A percentile compares a stretch with the other conserved stretches of the same genome.
Evolutionary conservation across 64 coral and sea anemone genomes (phyloP).

Genomic region (Stichodactyla mertensii): DNA sequence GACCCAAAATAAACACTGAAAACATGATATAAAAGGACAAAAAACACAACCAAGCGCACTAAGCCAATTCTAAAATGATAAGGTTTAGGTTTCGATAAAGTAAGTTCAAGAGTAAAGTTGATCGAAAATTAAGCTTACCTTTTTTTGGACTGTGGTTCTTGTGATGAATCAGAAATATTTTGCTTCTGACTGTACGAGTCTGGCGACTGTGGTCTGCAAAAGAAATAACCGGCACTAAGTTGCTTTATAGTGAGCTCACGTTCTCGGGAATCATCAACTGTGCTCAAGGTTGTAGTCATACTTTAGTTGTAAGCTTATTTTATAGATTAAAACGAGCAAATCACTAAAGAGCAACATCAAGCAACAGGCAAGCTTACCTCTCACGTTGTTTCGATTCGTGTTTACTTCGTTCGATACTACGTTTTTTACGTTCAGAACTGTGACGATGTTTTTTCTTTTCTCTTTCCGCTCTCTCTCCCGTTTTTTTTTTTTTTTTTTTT

Average conservation of each 20-base stretch:
- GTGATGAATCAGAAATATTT: constrained; percentile 34
- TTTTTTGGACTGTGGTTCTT: constrained; percentile 44
- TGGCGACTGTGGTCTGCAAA: constrained; percentile 47
- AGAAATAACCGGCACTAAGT: constrained; percentile 39
- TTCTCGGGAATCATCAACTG: constrained; percentile 29
- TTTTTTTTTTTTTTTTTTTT: not conserved
- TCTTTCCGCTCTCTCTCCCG: constrained; percentile 7
- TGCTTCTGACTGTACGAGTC: constrained; percentile 40
- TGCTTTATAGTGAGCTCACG: constrained; percentile 35
- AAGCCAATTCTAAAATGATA: constrained; percentile 41
- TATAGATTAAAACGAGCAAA: constrained; percentile 41
- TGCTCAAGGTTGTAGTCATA: constrained; percentile 43
- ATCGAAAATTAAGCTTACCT: constrained; percentile 37
- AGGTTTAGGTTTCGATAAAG: constrained; percentile 27
- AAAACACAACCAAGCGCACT: constrained; percentile 35
- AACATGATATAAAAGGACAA: constrained; percentile 44
- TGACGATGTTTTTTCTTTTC: constrained; percentile 37
- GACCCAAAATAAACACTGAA: not conserved
- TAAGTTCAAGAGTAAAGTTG: constrained; percentile 47
- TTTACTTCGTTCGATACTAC: too few species aligned
- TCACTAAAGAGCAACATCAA: constrained; percentile 39
- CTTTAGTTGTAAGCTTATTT: constrained; percentile 46
- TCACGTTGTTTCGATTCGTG: constrained; percentile 1
- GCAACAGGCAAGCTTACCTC: constrained; percentile 47
- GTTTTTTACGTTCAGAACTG: constrained; percentile 42